Percentiles rank a stretch among this genome's conserved stretches.
Conservation (phyloP, 2,797 vertebrate genomes). For the Mormyrus proboscirostris region DNA sequence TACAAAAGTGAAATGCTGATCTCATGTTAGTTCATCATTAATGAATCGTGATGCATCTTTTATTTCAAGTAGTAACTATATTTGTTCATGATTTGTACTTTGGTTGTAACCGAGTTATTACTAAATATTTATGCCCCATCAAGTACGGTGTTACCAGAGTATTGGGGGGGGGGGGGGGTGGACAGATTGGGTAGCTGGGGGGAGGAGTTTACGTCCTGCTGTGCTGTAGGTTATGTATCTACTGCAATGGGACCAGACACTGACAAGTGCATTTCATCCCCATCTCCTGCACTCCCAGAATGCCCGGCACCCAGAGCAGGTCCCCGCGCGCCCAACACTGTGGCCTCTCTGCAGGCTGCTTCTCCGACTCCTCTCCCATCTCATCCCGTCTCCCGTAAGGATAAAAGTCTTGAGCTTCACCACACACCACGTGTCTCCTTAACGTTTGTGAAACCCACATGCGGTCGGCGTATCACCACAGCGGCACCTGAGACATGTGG, state of each 20-base stretch:
- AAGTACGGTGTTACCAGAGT: not conserved
- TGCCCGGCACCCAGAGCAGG: not conserved
- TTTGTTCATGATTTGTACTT: not conserved
- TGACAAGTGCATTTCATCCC: not conserved
- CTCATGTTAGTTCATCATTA: not conserved
- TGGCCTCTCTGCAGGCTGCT: not conserved
- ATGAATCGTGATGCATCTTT: not conserved
- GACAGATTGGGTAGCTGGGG: not conserved
- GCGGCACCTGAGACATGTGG: not conserved
- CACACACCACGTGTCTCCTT: not conserved
- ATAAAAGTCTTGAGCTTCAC: not conserved
- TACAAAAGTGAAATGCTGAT: not conserved
- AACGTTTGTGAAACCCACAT: not conserved
- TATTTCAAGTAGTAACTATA: not conserved
- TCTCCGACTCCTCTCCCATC: not conserved
- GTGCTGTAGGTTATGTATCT: not conserved
- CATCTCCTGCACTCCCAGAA: not conserved
- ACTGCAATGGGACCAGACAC: not conserved
- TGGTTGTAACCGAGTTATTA: not conserved
- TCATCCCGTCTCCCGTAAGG: not conserved
- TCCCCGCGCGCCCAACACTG: not conserved
- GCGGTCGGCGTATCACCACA: not conserved
- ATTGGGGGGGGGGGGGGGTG: not conserved
- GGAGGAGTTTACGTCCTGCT: not conserved
- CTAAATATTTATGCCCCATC: not conserved